These are phyloP conservation scores for Leucoptera coffeella DNA, from an alignment of 2,888 invertebrate genomes.

Conservation along the genomic window DNA sequence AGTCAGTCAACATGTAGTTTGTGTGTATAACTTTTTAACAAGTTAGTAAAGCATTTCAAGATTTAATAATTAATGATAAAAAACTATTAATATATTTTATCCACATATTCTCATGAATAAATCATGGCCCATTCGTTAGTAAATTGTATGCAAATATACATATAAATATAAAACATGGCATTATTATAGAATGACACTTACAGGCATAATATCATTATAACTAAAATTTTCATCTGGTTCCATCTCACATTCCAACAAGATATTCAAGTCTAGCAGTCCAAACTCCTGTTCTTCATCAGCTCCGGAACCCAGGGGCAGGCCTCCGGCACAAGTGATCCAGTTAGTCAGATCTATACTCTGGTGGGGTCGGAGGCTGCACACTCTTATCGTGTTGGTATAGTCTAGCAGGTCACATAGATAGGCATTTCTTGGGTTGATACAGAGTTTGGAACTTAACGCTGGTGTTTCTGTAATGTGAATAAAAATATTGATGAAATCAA, in stretches of 20 bases:
- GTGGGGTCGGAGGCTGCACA: conserved; percentile 42
- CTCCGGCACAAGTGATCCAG: conserved; percentile 36
- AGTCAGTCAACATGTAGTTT: no score
- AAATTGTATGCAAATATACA: no score
- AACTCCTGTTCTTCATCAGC: not conserved
- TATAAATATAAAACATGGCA: no score
- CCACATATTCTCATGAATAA: no score
- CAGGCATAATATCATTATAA: conserved; percentile 10
- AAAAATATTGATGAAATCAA: no score
- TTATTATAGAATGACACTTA: no score
- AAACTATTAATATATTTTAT: no score
- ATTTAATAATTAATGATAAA: no score
- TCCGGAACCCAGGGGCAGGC: conserved; percentile 26
- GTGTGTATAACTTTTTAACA: no score
- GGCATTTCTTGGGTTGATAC: conserved; percentile 48
- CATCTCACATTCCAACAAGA: conserved; percentile 43
- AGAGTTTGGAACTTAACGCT: conserved; percentile 46
- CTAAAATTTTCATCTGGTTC: conserved; percentile 25
- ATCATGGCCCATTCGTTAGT: no score
- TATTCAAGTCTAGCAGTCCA: conserved; percentile 34
- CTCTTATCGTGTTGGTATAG: conserved; percentile 37
- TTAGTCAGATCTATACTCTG: conserved; percentile 38
- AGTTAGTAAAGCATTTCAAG: no score
- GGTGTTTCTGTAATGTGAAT: conserved; percentile 39
- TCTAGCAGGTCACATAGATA: conserved; percentile 57